phyloP scores from a whole-genome alignment of 1,140 invertebrate genomes.

The Holcopasites calliopsidis region DNA sequence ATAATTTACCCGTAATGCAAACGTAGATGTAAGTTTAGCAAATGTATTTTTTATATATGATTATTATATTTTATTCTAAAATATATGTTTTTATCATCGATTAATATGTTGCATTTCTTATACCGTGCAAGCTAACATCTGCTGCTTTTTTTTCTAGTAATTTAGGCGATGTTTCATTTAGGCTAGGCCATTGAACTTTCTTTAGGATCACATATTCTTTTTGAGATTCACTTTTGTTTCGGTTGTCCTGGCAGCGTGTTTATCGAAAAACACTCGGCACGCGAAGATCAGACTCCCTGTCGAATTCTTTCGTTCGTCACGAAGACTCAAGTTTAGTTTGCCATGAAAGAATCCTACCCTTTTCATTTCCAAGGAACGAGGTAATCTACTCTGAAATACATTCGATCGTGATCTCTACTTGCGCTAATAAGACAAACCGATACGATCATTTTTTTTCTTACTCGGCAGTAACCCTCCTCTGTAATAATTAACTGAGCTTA shows the following conservation, averaged over 20 bases:
- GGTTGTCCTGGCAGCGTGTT: conserved; percentile 24
- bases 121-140: too few species aligned
- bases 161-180: too few species aligned
- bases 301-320: conserved; percentile 10
- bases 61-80: not conserved
- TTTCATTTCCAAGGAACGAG: conserved; percentile 61
- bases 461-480: not conserved
- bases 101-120: too few species aligned
- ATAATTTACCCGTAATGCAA: not conserved
- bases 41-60: not conserved
- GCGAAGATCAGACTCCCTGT: not conserved
- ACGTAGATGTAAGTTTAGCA: not conserved
- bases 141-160: too few species aligned
- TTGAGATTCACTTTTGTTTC: conserved; percentile 28
- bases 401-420: not conserved
- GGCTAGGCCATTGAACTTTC: too few species aligned
- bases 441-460: conserved; percentile 6
- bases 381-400: conserved; percentile 55
- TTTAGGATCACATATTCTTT: too few species aligned
- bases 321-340: conserved; percentile 59
- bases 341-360: conserved; percentile 60
- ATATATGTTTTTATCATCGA: too few species aligned
- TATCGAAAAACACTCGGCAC: not conserved
- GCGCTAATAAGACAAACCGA: not conserved
- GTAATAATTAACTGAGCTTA: not conserved